A percentile compares a stretch with the other conserved stretches of the same genome.
These are phyloP conservation scores for Thalassaphorura encarpata DNA, from an alignment of 1,140 invertebrate genomes.

Conservation along the genomic window DNA sequence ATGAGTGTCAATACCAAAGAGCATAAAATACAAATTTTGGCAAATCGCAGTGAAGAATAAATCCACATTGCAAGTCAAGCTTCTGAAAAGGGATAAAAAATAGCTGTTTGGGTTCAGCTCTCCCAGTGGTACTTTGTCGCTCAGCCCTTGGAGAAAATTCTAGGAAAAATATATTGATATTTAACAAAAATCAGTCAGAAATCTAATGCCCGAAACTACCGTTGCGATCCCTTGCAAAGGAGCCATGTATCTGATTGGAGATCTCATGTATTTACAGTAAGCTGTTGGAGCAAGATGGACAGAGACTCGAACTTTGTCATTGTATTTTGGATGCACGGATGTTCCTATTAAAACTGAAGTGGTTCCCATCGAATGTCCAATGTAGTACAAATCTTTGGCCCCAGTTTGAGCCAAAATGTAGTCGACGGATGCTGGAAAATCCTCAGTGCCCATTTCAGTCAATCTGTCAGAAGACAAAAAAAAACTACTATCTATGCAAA, in stretches of 20 bases:
- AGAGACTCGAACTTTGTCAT: conserved; percentile 51
- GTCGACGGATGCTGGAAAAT: conserved; percentile 37
- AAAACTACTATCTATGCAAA: neutral
- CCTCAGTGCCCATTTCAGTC: conserved; percentile 29
- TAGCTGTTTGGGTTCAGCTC: neutral
- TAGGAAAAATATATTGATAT: neutral
- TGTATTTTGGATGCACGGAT: conserved; percentile 51
- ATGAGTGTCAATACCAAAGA: neutral
- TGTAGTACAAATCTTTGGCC: conserved; percentile 43
- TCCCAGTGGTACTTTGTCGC: neutral
- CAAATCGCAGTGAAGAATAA: neutral
- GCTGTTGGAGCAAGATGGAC: conserved; percentile 57
- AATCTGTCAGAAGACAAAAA: neutral
- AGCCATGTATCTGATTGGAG: conserved; percentile 36
- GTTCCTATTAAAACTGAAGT: conserved; percentile 51
- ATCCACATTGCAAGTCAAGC: neutral
- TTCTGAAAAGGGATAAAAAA: neutral
- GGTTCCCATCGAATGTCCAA: conserved; percentile 58
- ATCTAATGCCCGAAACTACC: neutral
- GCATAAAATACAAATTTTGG: neutral
- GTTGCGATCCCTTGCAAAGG: conserved; percentile 26
- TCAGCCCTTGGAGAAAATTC: neutral
- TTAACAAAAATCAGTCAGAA: neutral
- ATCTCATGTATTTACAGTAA: conserved; percentile 46
- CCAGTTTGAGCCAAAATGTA: conserved; percentile 18